Evolutionary conservation across 2,888 invertebrate species (phyloP).

Genomic region (Elaeidobius kamerunicus): DNA sequence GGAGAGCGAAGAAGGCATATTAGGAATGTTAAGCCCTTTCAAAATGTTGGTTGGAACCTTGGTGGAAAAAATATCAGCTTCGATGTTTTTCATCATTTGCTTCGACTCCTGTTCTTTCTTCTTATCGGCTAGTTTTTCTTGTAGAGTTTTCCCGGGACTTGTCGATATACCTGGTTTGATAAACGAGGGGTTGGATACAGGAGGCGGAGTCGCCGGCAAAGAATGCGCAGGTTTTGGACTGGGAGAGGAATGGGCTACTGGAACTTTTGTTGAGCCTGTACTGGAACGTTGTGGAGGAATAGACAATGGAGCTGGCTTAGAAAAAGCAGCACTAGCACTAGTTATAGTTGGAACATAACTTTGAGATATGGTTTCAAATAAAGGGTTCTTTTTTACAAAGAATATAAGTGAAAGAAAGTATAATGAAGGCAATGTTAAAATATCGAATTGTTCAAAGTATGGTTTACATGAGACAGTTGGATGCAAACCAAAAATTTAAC

Average conservation of each 20-base stretch:
- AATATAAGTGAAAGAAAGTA: no score
- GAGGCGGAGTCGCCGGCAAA: conserved; percentile 18
- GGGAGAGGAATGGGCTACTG: conserved; percentile 20
- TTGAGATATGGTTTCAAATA: no score
- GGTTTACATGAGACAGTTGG: no score
- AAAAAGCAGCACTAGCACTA: conserved; percentile 5
- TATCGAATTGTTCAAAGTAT: no score
- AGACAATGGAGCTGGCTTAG: conserved; percentile 7
- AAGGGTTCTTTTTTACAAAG: no score
- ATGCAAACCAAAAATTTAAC: no score
- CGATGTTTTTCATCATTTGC: conserved; percentile 34
- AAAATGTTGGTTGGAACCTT: conserved; percentile 27
- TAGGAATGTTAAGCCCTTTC: conserved; percentile 37
- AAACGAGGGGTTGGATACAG: conserved; percentile 22
- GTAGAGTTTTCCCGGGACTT: conserved; percentile 59
- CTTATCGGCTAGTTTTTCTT: conserved; percentile 65
- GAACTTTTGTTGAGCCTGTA: conserved; percentile 22
- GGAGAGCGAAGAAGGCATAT: conserved; percentile 53
- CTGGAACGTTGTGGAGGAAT: conserved; percentile 3
- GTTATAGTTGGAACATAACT: background rate
- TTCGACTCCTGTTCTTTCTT: conserved; percentile 52
- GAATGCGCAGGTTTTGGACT: conserved; percentile 16
- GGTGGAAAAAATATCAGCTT: conserved; percentile 34
- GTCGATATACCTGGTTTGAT: conserved; percentile 4
- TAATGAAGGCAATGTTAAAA: no score